Evolutionary conservation across 2,797 vertebrate genomes (phyloP).

Genomic region (Gila robusta): DNA sequence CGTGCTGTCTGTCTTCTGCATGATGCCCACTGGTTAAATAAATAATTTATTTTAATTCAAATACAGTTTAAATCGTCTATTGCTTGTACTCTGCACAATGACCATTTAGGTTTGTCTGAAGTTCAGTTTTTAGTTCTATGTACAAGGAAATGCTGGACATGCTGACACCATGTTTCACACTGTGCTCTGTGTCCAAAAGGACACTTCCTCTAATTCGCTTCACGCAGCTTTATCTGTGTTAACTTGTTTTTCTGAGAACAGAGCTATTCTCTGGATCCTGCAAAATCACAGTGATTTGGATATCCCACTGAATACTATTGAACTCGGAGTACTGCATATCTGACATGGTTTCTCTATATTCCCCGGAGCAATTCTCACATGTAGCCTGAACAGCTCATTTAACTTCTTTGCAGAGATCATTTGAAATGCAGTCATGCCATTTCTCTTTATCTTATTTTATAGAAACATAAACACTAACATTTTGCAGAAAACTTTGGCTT

Average conservation of each 20-base stretch:
- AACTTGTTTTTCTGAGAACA: neutral
- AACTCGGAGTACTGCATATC: neutral
- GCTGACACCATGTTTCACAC: neutral
- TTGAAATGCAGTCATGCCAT: neutral
- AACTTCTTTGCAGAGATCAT: neutral
- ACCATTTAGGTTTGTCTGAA: neutral
- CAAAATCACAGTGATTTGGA: neutral
- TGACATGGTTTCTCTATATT: neutral
- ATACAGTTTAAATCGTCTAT: neutral
- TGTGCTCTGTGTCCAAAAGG: neutral
- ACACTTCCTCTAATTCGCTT: neutral
- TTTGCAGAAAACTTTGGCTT: neutral
- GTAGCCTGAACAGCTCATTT: neutral
- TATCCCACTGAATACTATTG: neutral
- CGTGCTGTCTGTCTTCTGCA: neutral
- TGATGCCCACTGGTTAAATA: neutral
- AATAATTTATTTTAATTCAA: neutral
- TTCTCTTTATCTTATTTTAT: too few species aligned
- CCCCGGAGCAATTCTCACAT: neutral
- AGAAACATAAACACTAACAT: neutral
- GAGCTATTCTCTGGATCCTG: neutral
- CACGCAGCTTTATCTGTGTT: neutral
- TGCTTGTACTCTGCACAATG: neutral
- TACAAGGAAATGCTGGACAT: conserved; percentile 8
- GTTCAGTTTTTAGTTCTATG: neutral